phyloP scores from a whole-genome alignment of 1,140 invertebrate species.

The Drosophila nigromelanica region DNA sequence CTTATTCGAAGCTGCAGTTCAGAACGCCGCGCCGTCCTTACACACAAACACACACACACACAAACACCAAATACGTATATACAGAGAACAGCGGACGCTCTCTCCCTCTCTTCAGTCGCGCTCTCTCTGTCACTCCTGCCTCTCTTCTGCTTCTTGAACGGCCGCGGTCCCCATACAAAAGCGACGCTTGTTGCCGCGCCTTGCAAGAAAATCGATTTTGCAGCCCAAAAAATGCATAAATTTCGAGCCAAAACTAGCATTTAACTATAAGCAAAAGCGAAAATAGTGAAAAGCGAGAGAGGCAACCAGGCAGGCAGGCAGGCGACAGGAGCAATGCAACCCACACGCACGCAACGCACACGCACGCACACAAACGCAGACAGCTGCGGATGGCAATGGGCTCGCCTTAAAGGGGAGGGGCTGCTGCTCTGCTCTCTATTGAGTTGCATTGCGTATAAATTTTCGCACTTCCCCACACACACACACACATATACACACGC shows the following conservation, averaged over 20 bases:
- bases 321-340: constrained; percentile 21
- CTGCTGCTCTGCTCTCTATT: constrained; percentile 19
- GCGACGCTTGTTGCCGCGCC: constrained; percentile 77
- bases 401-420: constrained; percentile 50
- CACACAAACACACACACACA: constrained; percentile 51
- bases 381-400: constrained; percentile 31
- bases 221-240: constrained; percentile 71
- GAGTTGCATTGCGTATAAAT: constrained; percentile 43
- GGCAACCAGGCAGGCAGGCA: not conserved
- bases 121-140: constrained; percentile 22
- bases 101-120: constrained; percentile 9
- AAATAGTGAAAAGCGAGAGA: constrained; percentile 31
- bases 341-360: constrained; percentile 39
- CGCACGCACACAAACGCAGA: constrained; percentile 22
- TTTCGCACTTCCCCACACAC: constrained; percentile 46
- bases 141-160: constrained; percentile 7
- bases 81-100: constrained; percentile 42
- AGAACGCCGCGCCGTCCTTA: constrained; percentile 54
- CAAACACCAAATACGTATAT: constrained; percentile 24
- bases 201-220: constrained; percentile 80
- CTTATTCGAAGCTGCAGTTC: constrained; percentile 71
- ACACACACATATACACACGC: constrained; percentile 10
- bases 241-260: constrained; percentile 47
- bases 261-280: constrained; percentile 53
- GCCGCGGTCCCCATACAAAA: constrained; percentile 41